Conservation (phyloP, 2,113 vertebrate genomes). For the Cottus gobio region DNA sequence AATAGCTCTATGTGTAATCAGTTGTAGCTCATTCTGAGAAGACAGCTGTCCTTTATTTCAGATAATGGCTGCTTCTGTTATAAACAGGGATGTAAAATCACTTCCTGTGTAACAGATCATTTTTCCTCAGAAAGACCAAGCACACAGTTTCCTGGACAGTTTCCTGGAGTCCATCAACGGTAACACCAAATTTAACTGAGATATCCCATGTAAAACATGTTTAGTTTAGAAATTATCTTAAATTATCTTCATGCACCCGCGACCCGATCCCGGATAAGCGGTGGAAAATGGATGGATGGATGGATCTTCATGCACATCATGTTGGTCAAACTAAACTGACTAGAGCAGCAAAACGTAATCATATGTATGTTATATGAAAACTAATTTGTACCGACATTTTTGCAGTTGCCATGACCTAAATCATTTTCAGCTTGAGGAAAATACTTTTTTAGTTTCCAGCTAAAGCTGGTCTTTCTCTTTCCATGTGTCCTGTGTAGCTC, state of each 20-base stretch:
- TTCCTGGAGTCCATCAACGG: neutral
- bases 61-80: constrained; percentile 19
- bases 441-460: neutral
- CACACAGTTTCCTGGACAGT: constrained; percentile 34
- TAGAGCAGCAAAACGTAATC: neutral
- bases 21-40: neutral
- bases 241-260: neutral
- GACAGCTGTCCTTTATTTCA: constrained; percentile 15
- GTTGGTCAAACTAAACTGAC: neutral
- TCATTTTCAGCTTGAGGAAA: neutral
- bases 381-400: neutral
- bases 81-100: constrained; percentile 24
- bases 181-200: neutral
- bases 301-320: neutral
- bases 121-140: constrained; percentile 14
- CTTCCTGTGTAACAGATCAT: constrained; percentile 37
- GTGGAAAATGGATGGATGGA: too few species aligned
- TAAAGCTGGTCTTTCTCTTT: neutral
- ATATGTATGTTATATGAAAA: neutral
- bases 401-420: neutral
- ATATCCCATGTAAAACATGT: neutral
- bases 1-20: neutral
- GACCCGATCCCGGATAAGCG: too few species aligned
- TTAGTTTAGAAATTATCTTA: neutral
- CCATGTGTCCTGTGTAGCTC: constrained; percentile 5